Conservation (phyloP, 2,888 invertebrate species). For the Piscicola geometra region DNA sequence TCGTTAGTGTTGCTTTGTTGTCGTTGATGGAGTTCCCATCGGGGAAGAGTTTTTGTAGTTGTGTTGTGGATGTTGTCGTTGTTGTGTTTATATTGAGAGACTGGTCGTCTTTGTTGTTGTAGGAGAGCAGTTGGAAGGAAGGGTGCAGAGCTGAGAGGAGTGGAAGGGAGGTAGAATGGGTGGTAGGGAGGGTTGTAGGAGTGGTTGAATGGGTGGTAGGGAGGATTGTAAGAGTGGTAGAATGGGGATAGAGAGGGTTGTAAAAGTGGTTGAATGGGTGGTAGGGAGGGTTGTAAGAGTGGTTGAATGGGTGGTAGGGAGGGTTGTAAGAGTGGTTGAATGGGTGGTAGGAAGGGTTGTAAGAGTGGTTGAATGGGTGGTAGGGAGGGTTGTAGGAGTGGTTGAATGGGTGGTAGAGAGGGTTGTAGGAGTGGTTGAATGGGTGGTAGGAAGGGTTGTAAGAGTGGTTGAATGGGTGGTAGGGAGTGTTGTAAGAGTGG, state of each 20-base stretch:
- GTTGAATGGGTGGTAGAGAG: not conserved
- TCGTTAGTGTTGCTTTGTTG: not conserved
- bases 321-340: not conserved
- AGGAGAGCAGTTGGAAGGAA: conserved; percentile 30
- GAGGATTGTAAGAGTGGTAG: no score
- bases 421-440: not conserved
- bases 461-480: no score
- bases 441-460: no score
- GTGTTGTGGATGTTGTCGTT: not conserved
- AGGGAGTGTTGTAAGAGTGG: not conserved
- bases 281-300: no score
- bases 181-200: not conserved
- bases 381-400: not conserved
- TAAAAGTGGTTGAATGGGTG: no score
- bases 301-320: not conserved
- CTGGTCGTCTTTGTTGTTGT: conserved; percentile 23
- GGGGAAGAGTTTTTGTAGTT: not conserved
- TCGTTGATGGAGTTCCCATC: not conserved
- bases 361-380: not conserved
- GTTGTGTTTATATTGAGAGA: not conserved
- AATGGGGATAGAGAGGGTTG: no score
- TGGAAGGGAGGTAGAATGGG: not conserved
- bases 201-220: no score
- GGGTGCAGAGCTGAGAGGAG: conserved; percentile 31
- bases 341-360: not conserved